Conservation (phyloP, 2,888 invertebrate species). For the Marasmarcha lunaedactyla region DNA sequence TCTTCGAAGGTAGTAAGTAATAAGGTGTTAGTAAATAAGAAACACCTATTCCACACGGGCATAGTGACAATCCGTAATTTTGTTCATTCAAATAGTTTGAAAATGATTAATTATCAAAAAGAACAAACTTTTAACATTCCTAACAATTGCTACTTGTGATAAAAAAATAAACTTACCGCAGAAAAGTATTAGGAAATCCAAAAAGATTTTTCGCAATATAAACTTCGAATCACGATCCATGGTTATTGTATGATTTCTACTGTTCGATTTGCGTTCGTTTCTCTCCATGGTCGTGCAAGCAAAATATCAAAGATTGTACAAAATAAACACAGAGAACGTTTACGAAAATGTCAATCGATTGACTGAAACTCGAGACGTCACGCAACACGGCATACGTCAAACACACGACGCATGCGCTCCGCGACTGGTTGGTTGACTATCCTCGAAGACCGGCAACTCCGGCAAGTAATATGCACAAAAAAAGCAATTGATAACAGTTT, state of each 20-base stretch:
- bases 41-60: too few relatives aligned
- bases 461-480: slow-evolving; percentile 1
- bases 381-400: slow-evolving; percentile 31
- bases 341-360: slow-evolving; percentile 30
- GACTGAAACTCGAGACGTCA: slow-evolving; percentile 21
- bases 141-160: too few relatives aligned
- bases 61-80: too few relatives aligned
- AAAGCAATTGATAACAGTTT: too few relatives aligned
- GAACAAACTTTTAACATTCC: too few relatives aligned
- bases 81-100: too few relatives aligned
- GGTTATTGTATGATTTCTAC: slow-evolving; percentile 44
- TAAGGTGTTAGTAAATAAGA: too few relatives aligned
- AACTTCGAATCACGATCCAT: slow-evolving; percentile 70
- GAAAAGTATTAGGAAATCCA: slow-evolving; percentile 76
- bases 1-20: too few relatives aligned
- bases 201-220: slow-evolving; percentile 73
- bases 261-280: slow-evolving; percentile 48
- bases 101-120: too few relatives aligned
- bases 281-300: slow-evolving; percentile 46
- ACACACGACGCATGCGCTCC: slow-evolving; percentile 55
- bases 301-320: too few relatives aligned
- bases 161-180: slow-evolving; percentile 72
- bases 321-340: slow-evolving; percentile 10
- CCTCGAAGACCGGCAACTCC: slow-evolving; percentile 5
- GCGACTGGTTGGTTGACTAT: slow-evolving; percentile 29